Evolutionary conservation across 2,888 invertebrate genomes (phyloP), one percentile per base, ranked within the genome.

Genomic region (Polydrusus tereticollis): DNA sequence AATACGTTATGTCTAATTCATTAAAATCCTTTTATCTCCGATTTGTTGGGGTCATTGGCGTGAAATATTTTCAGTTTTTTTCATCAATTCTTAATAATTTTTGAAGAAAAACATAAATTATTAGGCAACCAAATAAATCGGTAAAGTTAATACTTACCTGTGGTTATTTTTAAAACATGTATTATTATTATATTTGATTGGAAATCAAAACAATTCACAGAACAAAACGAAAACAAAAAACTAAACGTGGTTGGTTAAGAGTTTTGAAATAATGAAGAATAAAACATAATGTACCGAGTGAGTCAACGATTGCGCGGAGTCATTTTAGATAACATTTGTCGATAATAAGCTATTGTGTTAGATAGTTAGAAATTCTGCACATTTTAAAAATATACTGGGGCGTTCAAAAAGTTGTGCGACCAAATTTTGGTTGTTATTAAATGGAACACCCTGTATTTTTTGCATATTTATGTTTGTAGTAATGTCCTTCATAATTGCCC

Each of bases 1-100:
- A 70, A 58, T 59, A 55, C 59, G 47, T 71, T 57, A 64, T 70
- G 55, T 72, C 72, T 62, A 72, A 72, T 72, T 72, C 72, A 72
- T 72, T 72, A 72, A 66, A 66, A 62, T 65, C 66, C 58, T 50
- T 59, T 64, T 66, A 71, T 52, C 38, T 64, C 50, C 66, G 60
- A 66, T 71, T 71, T 64, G 69, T 57, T 45, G 55, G 62, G 69
- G 62, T 69, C 62, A 69, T 50, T 29, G 23, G 16, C 36, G 60
- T 47, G 68, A 38, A 21, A 50, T 68, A 21, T 52, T 68, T 68
- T 41, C 23, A 50, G n/a, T 36, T 38, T 60, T 60, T 68, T 16
- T 55, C 4, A 55, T 7, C 2, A 60, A 20, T 38, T 52, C 20
- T 18, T 23, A 2, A 26, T 14, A 57, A 33, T 33, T 21, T 58